These are phyloP conservation scores for Echinops telfairi DNA, from an alignment of 2,113 vertebrate species.

Conservation along the genomic window DNA sequence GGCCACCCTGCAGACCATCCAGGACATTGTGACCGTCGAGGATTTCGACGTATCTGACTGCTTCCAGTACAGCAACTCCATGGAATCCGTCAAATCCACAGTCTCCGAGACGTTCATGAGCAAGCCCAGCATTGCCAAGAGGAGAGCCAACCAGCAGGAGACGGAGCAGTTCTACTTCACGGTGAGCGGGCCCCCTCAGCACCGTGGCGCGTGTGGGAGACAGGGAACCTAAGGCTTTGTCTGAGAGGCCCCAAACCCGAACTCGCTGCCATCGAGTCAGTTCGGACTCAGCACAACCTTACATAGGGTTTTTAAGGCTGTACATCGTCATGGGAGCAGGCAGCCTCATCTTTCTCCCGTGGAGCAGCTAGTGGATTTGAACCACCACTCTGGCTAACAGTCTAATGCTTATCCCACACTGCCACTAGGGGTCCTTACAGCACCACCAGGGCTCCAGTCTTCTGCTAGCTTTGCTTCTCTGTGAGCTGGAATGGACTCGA, in stretches of 20 bases:
- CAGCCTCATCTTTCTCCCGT: no score
- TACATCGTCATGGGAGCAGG: no score
- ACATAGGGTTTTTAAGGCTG: no score
- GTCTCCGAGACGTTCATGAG: constrained; percentile 99
- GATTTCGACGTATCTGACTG: constrained; percentile 98
- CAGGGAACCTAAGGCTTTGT: neutral
- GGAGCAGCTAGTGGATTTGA: no score
- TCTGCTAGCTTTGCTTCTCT: neutral
- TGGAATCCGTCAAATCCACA: constrained; percentile 98
- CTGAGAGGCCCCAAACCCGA: neutral
- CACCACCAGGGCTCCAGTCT: neutral
- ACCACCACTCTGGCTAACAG: no score
- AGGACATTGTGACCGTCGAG: constrained; percentile 98
- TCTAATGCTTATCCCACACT: no score
- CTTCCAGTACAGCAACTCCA: constrained; percentile 99
- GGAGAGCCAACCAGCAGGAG: constrained; percentile 98
- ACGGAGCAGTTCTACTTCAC: constrained; percentile 99
- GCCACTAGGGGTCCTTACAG: no score
- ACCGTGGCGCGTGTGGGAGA: neutral
- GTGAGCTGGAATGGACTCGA: neutral
- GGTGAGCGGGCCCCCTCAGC: constrained; percentile 84
- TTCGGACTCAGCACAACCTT: no score
- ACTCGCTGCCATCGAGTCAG: no score
- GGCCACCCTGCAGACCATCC: constrained; percentile 97
- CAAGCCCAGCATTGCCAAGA: constrained; percentile 98